Base-by-base conservation (phyloP, 1,140 invertebrate genomes). In the Drosophila pruinosa region DNA sequence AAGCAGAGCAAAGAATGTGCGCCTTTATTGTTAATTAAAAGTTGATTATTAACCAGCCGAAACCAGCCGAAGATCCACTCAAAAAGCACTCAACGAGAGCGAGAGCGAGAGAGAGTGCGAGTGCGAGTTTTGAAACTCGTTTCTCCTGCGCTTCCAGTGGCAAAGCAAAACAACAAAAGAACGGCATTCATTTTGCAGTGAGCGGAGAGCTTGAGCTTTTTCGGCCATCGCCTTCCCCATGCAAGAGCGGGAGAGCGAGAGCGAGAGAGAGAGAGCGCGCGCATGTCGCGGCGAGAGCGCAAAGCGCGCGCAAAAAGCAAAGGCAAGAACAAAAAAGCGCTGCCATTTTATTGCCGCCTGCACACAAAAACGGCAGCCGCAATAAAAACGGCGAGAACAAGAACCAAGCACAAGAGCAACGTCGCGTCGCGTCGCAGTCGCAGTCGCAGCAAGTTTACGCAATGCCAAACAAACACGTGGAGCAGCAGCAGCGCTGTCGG, bases 401-500 rank as follows among this genome's bases (percentile, higher is more conserved):
- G 57, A 69, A 59, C 47, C 58, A 17, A 39, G 48, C 24, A 67
- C 8, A 57, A 31, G 21, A 8, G 41, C 36, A 31, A 31, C 21
- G 19, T 3, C 53, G 43, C 53, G 36, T 31, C 38, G 48, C n/a
- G 43, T 43, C 54, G 54, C 31, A 34, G 52, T 56, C 64, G 64
- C 57, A 68, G 71, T 56, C 61, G 56, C 48, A 72, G 61, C 58
- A 77, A 72, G 79, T 85, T 85, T 85, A 85, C 81, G 81, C 82
- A 88, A 86, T 78, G 65, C 67, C 61, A 52, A 78, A 63, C 70
- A 86, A 86, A 82, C 82, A 88, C 82, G 82, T 88, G 82, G 71
- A 86, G 83, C 65, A 47, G 21, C 52, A 21, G 41, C 78, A 65
- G 68, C 72, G 78, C 75, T 41, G 75, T 38, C 48, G 26, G 28